These are phyloP conservation scores for Megastigmus dorsalis DNA, from an alignment of 2,888 invertebrate genomes.

Conservation along the genomic window DNA sequence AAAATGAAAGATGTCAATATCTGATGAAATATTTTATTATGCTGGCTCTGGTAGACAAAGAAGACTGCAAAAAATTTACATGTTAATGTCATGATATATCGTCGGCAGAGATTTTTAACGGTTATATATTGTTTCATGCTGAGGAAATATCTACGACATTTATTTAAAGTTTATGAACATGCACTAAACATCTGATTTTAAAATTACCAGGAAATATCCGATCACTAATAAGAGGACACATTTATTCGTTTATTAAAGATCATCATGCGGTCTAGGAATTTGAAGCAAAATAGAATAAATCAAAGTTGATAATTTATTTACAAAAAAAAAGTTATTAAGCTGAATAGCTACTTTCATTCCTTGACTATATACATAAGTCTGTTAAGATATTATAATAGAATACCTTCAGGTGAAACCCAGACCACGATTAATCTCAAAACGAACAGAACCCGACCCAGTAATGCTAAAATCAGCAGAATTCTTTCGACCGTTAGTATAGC, in stretches of 20 bases:
- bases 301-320: background rate
- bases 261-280: no score
- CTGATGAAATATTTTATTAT: background rate
- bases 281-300: background rate
- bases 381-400: background rate
- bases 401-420: no score
- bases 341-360: background rate
- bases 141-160: conserved; percentile 33
- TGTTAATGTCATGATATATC: conserved; percentile 21
- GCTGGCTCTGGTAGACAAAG: conserved; percentile 10
- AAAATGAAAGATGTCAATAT: background rate
- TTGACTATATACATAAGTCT: no score
- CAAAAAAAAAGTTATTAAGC: background rate
- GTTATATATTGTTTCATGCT: conserved; percentile 29
- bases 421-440: background rate
- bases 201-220: background rate
- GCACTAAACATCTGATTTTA: conserved; percentile 25
- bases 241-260: background rate
- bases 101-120: conserved; percentile 15
- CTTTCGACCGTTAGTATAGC: no score
- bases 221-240: conserved; percentile 1
- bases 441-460: background rate
- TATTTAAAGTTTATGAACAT: conserved; percentile 30
- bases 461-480: no score
- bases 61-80: conserved; percentile 23